A percentile compares a stretch with the other conserved stretches of the same genome.
Conservation (phyloP, 92 coral and sea anemone species). For the Umimayanthus chanpuru region DNA sequence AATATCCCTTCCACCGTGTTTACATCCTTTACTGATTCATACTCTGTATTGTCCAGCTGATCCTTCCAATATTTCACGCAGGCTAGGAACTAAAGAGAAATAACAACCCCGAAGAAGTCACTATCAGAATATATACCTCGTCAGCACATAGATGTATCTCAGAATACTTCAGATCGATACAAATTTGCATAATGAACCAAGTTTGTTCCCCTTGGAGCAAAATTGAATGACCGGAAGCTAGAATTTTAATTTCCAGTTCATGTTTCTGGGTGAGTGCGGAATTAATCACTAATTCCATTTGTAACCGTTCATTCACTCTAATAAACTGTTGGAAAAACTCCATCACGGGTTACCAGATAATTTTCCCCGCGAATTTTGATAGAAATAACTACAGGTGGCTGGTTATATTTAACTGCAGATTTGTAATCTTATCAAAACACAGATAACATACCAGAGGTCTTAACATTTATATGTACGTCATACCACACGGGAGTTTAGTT, state of each 20-base stretch:
- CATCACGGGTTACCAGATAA: background rate
- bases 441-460: background rate
- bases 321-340: background rate
- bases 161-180: background rate
- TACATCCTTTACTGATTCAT: constrained; percentile 67
- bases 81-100: constrained; percentile 77
- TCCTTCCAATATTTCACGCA: constrained; percentile 89
- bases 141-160: background rate
- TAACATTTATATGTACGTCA: background rate
- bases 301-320: background rate
- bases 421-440: constrained; percentile 5
- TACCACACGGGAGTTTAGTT: background rate
- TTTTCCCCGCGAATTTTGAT: background rate
- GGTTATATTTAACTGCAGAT: background rate
- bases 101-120: background rate
- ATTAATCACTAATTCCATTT: background rate
- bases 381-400: constrained; percentile 23
- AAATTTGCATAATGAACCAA: background rate
- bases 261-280: constrained; percentile 1
- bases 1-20: constrained; percentile 73
- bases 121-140: background rate
- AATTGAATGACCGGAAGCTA: constrained; percentile 28
- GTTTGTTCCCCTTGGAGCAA: constrained; percentile 25
- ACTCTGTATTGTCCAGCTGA: constrained; percentile 67
- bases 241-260: background rate